Conservation (phyloP, 1,140 invertebrate species). For the Bombus breviceps region DNA sequence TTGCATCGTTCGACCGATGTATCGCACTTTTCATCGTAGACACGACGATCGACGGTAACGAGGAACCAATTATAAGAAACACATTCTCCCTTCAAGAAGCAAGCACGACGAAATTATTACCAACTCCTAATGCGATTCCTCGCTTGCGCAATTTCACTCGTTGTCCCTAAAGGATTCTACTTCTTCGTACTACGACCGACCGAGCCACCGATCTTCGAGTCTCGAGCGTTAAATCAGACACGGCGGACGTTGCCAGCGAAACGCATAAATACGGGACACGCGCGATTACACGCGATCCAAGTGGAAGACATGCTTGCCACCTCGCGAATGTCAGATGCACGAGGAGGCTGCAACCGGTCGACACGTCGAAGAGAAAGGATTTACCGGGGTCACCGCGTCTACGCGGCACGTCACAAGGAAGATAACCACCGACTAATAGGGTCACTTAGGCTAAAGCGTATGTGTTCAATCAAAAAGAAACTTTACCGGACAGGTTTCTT, state of each 20-base stretch:
- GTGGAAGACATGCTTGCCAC: constrained; percentile 29
- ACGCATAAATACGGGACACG: constrained; percentile 14
- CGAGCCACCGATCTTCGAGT: background rate
- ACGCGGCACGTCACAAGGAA: constrained; percentile 59
- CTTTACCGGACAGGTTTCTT: constrained; percentile 53
- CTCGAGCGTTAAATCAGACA: constrained; percentile 13
- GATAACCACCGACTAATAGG: constrained; percentile 67
- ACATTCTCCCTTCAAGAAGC: background rate
- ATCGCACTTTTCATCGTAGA: background rate
- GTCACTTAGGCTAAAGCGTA: constrained; percentile 59
- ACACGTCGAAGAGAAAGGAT: constrained; percentile 68
- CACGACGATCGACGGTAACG: constrained; percentile 5
- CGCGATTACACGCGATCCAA: background rate
- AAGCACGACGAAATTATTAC: background rate
- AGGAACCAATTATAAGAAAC: background rate
- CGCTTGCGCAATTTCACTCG: background rate
- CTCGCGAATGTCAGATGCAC: constrained; percentile 28
- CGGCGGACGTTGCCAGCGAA: constrained; percentile 3
- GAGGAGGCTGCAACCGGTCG: constrained; percentile 45
- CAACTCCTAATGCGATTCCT: background rate
- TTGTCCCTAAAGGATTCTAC: background rate
- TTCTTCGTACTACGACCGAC: background rate
- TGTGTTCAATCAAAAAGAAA: constrained; percentile 50
- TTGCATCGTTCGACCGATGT: background rate
- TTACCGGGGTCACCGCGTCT: constrained; percentile 59